These are phyloP conservation scores for Cyclura pinguis DNA, from an alignment of 2,797 vertebrate genomes.

Conservation along the genomic window DNA sequence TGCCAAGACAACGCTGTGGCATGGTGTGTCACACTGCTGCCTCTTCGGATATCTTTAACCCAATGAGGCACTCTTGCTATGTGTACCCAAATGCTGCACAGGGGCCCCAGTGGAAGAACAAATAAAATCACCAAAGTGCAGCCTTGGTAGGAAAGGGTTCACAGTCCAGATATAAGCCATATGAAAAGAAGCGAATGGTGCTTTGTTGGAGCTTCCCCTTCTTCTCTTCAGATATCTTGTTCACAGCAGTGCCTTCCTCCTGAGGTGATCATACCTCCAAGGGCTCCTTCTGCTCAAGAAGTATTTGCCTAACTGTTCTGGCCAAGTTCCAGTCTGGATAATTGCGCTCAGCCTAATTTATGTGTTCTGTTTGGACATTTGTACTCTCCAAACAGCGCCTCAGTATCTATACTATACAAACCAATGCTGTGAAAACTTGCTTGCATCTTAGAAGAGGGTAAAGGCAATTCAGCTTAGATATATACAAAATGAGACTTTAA, in stretches of 20 bases:
- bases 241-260: slow-evolving; percentile 32
- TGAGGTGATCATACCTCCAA: slow-evolving; percentile 40
- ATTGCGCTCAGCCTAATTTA: slow-evolving; percentile 28
- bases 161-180: background rate
- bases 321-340: background rate
- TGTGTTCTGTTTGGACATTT: background rate
- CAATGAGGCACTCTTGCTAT: slow-evolving; percentile 41
- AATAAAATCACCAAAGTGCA: background rate
- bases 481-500: slow-evolving; percentile 24
- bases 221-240: slow-evolving; percentile 31
- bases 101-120: background rate
- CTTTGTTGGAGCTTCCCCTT: slow-evolving; percentile 5
- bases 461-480: slow-evolving; percentile 24
- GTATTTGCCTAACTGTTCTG: slow-evolving; percentile 16
- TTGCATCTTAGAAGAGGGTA: background rate
- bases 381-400: slow-evolving; percentile 4
- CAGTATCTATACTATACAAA: slow-evolving; percentile 8
- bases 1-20: slow-evolving; percentile 62
- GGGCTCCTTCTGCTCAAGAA: slow-evolving; percentile 43
- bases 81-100: background rate
- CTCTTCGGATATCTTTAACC: slow-evolving; percentile 67
- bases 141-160: background rate
- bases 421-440: background rate
- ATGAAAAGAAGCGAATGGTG: background rate
- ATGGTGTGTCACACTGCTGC: slow-evolving; percentile 60